phyloP scores from a whole-genome alignment of 2,113 vertebrate genomes.

The Syrrhaptes paradoxus region DNA sequence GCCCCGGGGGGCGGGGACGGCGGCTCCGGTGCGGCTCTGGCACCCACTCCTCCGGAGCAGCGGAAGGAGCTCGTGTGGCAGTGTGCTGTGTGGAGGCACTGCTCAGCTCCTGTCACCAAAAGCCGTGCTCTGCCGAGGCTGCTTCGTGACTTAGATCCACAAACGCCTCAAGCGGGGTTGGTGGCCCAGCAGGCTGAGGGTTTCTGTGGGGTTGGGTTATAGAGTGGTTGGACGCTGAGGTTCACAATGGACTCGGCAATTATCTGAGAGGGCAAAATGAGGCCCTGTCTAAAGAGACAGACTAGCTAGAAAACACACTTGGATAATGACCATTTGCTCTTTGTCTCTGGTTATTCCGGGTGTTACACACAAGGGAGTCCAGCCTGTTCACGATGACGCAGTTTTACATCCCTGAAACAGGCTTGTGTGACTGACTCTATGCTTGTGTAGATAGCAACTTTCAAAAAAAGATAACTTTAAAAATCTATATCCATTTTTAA shows the following conservation, averaged over 20 bases:
- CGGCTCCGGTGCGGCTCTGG: background rate
- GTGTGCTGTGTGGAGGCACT: rapidly evolving
- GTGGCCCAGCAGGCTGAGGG: background rate
- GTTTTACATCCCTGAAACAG: background rate
- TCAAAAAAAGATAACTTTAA: background rate
- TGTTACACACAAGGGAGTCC: rapidly evolving
- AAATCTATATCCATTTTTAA: background rate
- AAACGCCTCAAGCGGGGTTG: rapidly evolving
- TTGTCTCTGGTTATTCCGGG: rapidly evolving
- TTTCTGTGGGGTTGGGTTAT: rapidly evolving
- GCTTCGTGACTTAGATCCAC: rapidly evolving
- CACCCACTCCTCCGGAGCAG: background rate
- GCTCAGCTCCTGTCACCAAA: rapidly evolving
- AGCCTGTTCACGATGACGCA: rapidly evolving
- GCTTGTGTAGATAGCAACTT: rapidly evolving
- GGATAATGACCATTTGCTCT: rapidly evolving
- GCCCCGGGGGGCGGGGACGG: background rate
- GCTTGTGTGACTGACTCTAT: background rate
- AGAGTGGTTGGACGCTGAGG: rapidly evolving
- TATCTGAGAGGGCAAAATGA: rapidly evolving
- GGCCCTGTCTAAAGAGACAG: rapidly evolving
- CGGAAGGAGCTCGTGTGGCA: rapidly evolving
- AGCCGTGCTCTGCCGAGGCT: rapidly evolving
- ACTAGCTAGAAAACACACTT: rapidly evolving
- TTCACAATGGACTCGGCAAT: rapidly evolving